These are phyloP conservation scores for Sepiola atlantica DNA, from an alignment of 2,888 invertebrate genomes.

Conservation along the genomic window DNA sequence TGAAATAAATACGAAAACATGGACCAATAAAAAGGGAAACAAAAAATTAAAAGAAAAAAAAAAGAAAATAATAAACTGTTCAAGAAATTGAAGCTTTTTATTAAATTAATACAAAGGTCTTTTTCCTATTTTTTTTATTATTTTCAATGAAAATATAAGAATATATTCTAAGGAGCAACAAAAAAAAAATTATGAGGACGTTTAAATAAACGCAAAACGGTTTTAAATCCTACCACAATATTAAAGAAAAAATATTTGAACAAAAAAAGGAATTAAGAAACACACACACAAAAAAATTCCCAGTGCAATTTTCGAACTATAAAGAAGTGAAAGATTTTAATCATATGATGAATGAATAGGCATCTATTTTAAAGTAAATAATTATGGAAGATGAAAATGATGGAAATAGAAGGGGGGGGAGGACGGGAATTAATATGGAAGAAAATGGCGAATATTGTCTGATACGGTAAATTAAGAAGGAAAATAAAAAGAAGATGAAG, in stretches of 20 bases:
- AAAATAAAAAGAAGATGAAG: neutral
- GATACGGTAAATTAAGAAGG: neutral
- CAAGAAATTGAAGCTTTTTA: neutral
- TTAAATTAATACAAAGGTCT: neutral
- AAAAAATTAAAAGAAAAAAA: neutral
- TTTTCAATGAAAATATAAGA: neutral
- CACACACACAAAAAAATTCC: neutral
- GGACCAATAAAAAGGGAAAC: too few relatives aligned
- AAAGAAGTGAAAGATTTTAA: conserved; percentile 19
- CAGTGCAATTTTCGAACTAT: conserved; percentile 22
- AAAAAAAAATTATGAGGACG: neutral
- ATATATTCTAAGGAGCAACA: neutral
- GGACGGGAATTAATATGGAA: neutral
- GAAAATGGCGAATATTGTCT: conserved; percentile 15
- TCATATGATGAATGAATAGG: conserved; percentile 32
- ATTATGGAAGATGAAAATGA: neutral
- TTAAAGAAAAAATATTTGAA: neutral
- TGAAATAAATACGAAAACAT: neutral
- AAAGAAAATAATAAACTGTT: neutral
- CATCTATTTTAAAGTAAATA: conserved; percentile 8
- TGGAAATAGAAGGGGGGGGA: neutral
- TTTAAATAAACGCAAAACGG: conserved; percentile 9
- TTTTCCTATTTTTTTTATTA: neutral
- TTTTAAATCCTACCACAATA: neutral
- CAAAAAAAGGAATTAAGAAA: neutral